phyloP scores from a whole-genome alignment of 2,113 vertebrate species.

The Oplegnathus fasciatus region DNA sequence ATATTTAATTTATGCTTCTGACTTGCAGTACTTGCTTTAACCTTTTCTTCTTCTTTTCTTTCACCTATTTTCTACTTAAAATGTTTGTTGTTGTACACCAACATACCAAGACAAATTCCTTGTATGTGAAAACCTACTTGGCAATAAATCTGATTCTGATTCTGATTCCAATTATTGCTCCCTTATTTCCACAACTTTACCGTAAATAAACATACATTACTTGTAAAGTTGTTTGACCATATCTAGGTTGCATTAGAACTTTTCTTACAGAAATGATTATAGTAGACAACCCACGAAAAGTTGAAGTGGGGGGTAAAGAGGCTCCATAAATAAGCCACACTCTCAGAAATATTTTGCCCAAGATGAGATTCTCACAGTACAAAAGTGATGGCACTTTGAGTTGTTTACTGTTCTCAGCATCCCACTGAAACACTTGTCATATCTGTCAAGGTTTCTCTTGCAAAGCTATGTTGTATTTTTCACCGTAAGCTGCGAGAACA shows the following conservation, averaged over 20 bases:
- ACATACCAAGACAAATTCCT: too few species aligned
- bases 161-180: too few species aligned
- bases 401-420: slow-evolving; percentile 41
- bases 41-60: too few species aligned
- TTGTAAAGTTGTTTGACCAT: background rate
- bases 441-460: slow-evolving; percentile 45
- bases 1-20: too few species aligned
- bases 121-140: too few species aligned
- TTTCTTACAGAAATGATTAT: background rate
- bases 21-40: too few species aligned
- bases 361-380: slow-evolving; percentile 12
- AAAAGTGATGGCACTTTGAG: slow-evolving; percentile 38
- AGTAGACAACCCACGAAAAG: background rate
- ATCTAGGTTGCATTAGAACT: background rate
- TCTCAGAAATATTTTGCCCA: slow-evolving; percentile 4
- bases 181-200: background rate
- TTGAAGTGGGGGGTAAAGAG: background rate
- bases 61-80: too few species aligned
- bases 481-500: slow-evolving; percentile 14
- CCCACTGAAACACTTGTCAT: slow-evolving; percentile 23
- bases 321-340: slow-evolving; percentile 12
- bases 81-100: too few species aligned
- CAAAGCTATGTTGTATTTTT: slow-evolving; percentile 22
- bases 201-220: background rate
- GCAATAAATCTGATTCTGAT: too few species aligned